These are phyloP conservation scores for Eumeta japonica DNA, from an alignment of 1,140 invertebrate species.

Conservation along the genomic window DNA sequence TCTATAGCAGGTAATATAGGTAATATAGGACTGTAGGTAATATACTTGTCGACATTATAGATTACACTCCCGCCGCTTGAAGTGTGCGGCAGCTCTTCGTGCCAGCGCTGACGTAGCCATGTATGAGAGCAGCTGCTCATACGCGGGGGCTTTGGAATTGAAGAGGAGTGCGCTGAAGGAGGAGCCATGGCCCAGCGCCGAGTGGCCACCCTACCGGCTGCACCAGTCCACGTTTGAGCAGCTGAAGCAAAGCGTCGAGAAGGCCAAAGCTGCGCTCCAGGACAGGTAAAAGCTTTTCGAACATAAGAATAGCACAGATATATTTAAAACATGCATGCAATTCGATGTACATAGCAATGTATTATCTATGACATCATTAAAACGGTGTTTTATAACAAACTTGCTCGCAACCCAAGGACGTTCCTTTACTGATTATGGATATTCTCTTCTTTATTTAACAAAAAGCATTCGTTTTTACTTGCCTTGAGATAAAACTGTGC, in stretches of 20 bases:
- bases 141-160: constrained; percentile 80
- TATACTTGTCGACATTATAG: too few relatives aligned
- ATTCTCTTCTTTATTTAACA: too few relatives aligned
- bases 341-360: too few relatives aligned
- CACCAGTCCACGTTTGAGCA: constrained; percentile 82
- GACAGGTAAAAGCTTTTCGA: too few relatives aligned
- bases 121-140: constrained; percentile 89
- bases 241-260: constrained; percentile 83
- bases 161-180: constrained; percentile 69
- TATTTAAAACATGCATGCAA: not conserved
- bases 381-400: too few relatives aligned
- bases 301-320: not conserved
- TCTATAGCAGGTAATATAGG: too few relatives aligned
- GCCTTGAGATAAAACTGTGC: too few relatives aligned
- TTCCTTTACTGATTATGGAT: too few relatives aligned
- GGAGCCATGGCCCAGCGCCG: constrained; percentile 62
- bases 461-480: too few relatives aligned
- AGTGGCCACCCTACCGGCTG: constrained; percentile 73
- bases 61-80: constrained; percentile 42
- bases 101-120: constrained; percentile 56
- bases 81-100: constrained; percentile 40
- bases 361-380: too few relatives aligned
- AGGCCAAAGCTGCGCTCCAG: constrained; percentile 80
- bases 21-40: too few relatives aligned
- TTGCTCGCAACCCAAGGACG: too few relatives aligned